A percentile compares a stretch with the other conserved stretches of the same genome.
phyloP scores from a whole-genome alignment of 2,113 vertebrate genomes.

The Tringa solitaria region DNA sequence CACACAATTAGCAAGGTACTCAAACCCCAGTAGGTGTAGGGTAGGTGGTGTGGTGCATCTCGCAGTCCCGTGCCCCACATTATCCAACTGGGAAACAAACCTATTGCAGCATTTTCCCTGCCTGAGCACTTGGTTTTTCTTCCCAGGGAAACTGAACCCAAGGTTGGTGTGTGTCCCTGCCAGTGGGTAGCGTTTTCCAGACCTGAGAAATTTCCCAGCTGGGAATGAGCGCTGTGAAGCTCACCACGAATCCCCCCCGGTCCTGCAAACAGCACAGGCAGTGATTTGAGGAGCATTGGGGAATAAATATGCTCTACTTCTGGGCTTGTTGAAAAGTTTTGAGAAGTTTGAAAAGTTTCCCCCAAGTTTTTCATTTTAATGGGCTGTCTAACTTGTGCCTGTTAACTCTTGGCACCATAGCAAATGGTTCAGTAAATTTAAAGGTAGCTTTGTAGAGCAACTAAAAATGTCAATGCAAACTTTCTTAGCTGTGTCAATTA shows the following conservation, averaged over 20 bases:
- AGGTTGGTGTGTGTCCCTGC: rapidly evolving
- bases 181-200: rapidly evolving
- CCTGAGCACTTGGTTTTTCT: background rate
- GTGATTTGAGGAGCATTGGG: background rate
- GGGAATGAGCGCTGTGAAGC: background rate
- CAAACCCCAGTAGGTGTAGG: background rate
- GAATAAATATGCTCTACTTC: background rate
- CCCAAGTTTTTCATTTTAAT: background rate
- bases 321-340: background rate
- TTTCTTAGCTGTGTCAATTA: background rate
- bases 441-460: background rate
- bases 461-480: background rate
- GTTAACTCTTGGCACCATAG: background rate
- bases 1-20: rapidly evolving
- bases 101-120: background rate
- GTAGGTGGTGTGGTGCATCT: background rate
- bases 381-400: background rate
- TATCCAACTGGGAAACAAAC: background rate
- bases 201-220: background rate
- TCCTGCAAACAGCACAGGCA: background rate
- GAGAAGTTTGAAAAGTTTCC: background rate
- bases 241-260: rapidly evolving
- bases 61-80: background rate
- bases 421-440: background rate
- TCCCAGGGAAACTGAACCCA: too few species aligned